Conservation (phyloP, 1,140 invertebrate genomes). For the Doryteuthis pealeii region DNA sequence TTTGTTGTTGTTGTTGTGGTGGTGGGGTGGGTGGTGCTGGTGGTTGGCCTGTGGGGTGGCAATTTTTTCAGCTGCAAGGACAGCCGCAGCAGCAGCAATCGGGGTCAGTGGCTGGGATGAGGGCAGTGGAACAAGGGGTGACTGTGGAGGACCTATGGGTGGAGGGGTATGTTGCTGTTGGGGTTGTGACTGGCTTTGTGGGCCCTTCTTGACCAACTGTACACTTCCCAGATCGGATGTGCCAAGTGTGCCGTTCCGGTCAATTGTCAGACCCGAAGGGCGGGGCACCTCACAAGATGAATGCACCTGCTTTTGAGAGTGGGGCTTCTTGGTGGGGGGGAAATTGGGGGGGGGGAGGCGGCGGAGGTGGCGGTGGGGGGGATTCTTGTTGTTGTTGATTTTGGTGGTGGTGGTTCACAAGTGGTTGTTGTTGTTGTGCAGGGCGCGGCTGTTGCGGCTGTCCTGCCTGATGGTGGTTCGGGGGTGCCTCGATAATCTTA, state of each 20-base stretch:
- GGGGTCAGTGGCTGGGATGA: neutral
- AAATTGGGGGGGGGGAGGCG: neutral
- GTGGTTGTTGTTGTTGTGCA: neutral
- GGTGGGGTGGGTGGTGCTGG: neutral
- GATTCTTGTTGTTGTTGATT: neutral
- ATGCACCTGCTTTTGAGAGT: neutral
- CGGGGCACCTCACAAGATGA: neutral
- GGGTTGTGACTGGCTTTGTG: neutral
- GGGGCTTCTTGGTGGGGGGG: neutral
- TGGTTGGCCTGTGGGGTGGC: neutral
- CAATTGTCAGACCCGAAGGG: neutral
- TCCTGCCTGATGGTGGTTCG: neutral
- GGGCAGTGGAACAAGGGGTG: neutral
- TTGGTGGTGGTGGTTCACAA: neutral
- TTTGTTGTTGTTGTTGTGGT: constrained; percentile 4
- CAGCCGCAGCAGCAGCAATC: neutral
- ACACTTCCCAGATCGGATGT: neutral
- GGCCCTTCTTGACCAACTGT: neutral
- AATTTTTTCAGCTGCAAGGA: neutral
- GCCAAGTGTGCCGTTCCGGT: neutral
- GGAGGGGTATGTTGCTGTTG: neutral
- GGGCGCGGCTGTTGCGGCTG: neutral
- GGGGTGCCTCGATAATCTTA: neutral
- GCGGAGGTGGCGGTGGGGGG: neutral
- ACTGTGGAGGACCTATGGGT: neutral